Evolutionary conservation across 2,888 invertebrate species (phyloP).

Genomic region (Nomada hirtipes): DNA sequence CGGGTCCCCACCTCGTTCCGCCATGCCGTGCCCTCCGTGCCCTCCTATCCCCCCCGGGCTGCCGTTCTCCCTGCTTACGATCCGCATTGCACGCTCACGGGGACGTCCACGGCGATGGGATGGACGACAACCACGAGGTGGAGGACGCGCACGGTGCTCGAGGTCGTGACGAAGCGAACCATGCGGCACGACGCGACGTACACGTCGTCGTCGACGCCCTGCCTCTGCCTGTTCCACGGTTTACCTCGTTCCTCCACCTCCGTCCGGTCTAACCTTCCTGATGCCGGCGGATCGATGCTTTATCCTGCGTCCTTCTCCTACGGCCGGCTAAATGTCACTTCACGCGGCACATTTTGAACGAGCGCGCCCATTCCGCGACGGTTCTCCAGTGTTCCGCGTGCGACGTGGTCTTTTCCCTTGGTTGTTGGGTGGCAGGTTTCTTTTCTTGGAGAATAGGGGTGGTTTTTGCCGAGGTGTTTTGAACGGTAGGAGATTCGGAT

Average conservation of each 20-base stretch:
- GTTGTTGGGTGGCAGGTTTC: no score
- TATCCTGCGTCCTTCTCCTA: slow-evolving; percentile 66
- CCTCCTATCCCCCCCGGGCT: slow-evolving; percentile 64
- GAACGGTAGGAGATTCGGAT: no score
- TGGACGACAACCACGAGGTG: slow-evolving; percentile 51
- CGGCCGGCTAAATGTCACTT: slow-evolving; percentile 35
- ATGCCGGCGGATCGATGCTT: slow-evolving; percentile 72
- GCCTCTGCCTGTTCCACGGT: background rate
- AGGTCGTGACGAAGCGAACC: slow-evolving; percentile 30
- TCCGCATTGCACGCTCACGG: slow-evolving; percentile 56
- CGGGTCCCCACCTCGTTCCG: slow-evolving; percentile 64
- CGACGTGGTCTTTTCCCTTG: background rate
- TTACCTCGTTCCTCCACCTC: background rate
- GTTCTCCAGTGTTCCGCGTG: background rate
- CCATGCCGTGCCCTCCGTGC: slow-evolving; percentile 64
- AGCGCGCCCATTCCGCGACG: background rate
- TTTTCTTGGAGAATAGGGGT: no score
- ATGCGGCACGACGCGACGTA: slow-evolving; percentile 34
- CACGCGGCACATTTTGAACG: slow-evolving; percentile 35
- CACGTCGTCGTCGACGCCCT: slow-evolving; percentile 23
- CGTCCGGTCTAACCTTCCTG: slow-evolving; percentile 52
- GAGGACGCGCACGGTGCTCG: slow-evolving; percentile 35
- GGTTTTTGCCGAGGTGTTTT: background rate
- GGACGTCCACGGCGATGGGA: slow-evolving; percentile 55
- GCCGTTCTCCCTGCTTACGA: slow-evolving; percentile 22